phyloP scores from a whole-genome alignment of 2,888 invertebrate genomes.

The Athripsodes cinereus region DNA sequence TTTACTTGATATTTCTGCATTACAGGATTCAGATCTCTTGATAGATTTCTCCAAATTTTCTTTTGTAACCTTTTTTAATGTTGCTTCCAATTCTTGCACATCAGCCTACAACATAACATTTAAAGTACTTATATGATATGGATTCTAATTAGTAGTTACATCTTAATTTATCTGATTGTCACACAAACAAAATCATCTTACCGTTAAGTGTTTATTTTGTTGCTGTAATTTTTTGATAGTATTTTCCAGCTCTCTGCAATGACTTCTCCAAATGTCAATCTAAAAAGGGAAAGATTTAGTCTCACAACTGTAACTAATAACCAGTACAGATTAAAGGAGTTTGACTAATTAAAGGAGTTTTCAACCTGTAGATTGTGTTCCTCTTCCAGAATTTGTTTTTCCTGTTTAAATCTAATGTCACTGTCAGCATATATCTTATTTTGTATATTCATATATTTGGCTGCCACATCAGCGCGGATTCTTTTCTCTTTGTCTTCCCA shows the following conservation, averaged over 20 bases:
- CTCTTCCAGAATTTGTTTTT: slow-evolving; percentile 1
- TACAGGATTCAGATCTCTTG: not conserved
- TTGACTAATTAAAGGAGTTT: too few relatives aligned
- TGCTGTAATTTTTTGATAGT: not conserved
- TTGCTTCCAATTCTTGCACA: not conserved
- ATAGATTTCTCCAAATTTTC: not conserved
- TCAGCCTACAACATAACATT: not conserved
- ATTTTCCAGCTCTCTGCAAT: not conserved
- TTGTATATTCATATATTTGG: slow-evolving; percentile 14
- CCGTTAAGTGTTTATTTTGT: not conserved
- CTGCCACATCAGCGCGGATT: slow-evolving; percentile 14
- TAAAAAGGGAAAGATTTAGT: not conserved
- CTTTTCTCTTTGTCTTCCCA: slow-evolving; percentile 14
- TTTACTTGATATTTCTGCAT: not conserved
- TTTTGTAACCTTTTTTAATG: not conserved
- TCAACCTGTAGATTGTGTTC: slow-evolving; percentile 3
- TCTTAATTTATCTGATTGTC: too few relatives aligned
- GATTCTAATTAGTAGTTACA: too few relatives aligned
- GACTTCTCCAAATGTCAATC: not conserved
- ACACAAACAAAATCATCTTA: not conserved
- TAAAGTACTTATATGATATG: too few relatives aligned
- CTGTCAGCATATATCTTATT: slow-evolving; percentile 8
- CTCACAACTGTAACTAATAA: too few relatives aligned
- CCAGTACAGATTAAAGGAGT: too few relatives aligned
- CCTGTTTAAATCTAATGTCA: slow-evolving; percentile 3